Conservation (phyloP, 2,113 vertebrate species). For the Coptodon bakossiorum region DNA sequence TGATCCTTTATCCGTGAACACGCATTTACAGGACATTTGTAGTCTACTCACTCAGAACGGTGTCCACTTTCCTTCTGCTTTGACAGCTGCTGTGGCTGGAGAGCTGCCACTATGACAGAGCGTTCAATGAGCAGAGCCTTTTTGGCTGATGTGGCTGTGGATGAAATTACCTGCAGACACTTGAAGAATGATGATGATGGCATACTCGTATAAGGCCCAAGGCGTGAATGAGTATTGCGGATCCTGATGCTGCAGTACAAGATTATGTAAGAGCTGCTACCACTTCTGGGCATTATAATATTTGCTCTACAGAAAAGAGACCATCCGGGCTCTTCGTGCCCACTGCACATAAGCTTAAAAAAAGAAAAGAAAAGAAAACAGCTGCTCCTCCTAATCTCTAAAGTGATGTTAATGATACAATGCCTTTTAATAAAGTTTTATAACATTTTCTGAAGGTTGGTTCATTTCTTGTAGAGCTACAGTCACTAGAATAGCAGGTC, state of each 20-base stretch:
- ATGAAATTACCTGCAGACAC: background rate
- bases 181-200: background rate
- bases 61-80: conserved; percentile 54
- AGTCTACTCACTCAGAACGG: conserved; percentile 52
- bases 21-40: conserved; percentile 46
- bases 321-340: background rate
- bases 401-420: background rate
- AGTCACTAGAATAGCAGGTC: background rate
- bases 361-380: background rate
- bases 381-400: background rate
- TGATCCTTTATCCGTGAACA: conserved; percentile 41
- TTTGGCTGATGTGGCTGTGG: background rate
- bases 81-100: conserved; percentile 37
- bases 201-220: background rate
- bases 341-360: background rate
- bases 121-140: background rate
- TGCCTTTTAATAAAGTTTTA: background rate
- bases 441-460: background rate
- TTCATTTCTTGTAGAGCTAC: background rate
- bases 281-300: background rate
- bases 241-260: conserved; percentile 25
- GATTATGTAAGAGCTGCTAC: conserved; percentile 13
- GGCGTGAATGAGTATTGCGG: background rate
- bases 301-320: background rate
- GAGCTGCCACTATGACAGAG: background rate